These are phyloP conservation scores for Xylota segnis DNA, from an alignment of 2,888 invertebrate species.

Conservation along the genomic window DNA sequence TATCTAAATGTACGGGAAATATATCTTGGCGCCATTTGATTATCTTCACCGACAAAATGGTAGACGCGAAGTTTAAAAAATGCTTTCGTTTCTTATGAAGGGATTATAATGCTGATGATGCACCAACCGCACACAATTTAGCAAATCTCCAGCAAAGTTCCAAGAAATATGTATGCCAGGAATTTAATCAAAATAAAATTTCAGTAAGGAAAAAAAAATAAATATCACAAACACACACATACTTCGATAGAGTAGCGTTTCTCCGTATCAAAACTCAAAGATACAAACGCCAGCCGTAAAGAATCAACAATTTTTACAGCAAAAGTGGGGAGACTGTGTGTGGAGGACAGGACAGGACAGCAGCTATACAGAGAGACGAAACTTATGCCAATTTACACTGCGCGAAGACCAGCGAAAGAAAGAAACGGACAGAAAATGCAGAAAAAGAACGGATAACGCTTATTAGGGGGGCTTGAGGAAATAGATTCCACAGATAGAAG, in stretches of 20 bases:
- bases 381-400: neutral
- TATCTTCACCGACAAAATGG: slow-evolving; percentile 50
- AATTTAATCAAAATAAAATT: slow-evolving; percentile 69
- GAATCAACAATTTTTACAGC: slow-evolving; percentile 18
- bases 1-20: no score
- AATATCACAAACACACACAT: slow-evolving; percentile 23
- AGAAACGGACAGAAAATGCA: neutral
- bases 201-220: slow-evolving; percentile 43
- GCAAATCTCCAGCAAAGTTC: slow-evolving; percentile 58
- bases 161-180: slow-evolving; percentile 58
- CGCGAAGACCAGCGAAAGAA: neutral
- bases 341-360: neutral
- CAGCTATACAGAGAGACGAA: neutral
- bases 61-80: slow-evolving; percentile 16
- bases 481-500: slow-evolving; percentile 8
- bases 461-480: slow-evolving; percentile 5
- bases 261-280: slow-evolving; percentile 12
- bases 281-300: slow-evolving; percentile 33
- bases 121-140: slow-evolving; percentile 35
- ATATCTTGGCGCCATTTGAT: slow-evolving; percentile 59
- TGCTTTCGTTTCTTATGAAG: slow-evolving; percentile 7
- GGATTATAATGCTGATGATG: slow-evolving; percentile 35
- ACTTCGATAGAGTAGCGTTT: slow-evolving; percentile 33
- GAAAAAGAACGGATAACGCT: slow-evolving; percentile 3
- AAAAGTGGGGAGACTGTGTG: slow-evolving; percentile 17